Conservation (phyloP, 2,797 vertebrate genomes). For the Manis pentadactyla region DNA sequence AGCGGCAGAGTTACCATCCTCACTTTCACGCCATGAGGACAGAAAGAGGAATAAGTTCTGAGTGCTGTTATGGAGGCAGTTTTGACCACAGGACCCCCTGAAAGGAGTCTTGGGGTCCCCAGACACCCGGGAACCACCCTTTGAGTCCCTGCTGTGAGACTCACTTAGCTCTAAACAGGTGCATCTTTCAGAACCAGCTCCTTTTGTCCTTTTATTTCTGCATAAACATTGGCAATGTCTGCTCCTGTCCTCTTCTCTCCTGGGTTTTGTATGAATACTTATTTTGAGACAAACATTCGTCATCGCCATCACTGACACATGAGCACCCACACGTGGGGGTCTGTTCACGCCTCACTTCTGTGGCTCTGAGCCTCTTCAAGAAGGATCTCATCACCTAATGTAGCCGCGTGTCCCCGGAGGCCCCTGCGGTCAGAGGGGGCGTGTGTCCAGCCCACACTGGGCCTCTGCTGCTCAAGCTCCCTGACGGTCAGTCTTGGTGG, state of each 20-base stretch:
- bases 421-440: too few species aligned
- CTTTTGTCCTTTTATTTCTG: background rate
- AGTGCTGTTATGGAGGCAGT: too few species aligned
- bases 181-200: background rate
- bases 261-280: fast-evolving
- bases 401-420: too few species aligned
- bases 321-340: too few species aligned
- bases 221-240: background rate
- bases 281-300: fast-evolving
- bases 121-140: background rate
- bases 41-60: background rate
- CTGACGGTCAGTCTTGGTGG: too few species aligned
- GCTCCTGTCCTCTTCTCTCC: fast-evolving
- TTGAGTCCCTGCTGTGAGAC: background rate
- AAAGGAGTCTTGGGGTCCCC: background rate
- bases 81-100: too few species aligned
- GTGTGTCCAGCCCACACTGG: too few species aligned
- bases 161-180: background rate
- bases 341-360: too few species aligned
- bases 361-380: background rate
- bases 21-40: background rate
- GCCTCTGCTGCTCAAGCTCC: too few species aligned
- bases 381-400: too few species aligned
- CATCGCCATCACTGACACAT: fast-evolving
- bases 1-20: fast-evolving